Conservation (phyloP, 2,113 vertebrate genomes). For the Lanius ludovicianus region DNA sequence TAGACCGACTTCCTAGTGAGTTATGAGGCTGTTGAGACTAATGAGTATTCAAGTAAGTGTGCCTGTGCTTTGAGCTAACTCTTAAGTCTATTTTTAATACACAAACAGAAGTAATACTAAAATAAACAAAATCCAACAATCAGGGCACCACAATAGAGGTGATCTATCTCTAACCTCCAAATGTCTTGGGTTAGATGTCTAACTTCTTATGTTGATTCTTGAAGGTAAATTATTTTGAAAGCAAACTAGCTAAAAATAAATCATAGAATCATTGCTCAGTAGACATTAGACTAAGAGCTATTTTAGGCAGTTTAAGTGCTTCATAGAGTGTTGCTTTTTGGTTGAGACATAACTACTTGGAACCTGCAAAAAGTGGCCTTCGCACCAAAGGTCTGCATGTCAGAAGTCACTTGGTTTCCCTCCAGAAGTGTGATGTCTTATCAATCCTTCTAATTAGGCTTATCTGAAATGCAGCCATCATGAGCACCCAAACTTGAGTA, state of each 20-base stretch:
- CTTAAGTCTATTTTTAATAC: background rate
- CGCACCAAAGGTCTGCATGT: background rate
- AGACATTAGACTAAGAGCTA: background rate
- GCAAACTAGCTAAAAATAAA: background rate
- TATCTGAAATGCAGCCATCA: background rate
- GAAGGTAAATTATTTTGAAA: slow-evolving; percentile 7
- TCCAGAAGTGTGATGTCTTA: background rate
- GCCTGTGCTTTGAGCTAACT: slow-evolving; percentile 25
- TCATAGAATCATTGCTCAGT: background rate
- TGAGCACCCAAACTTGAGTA: background rate
- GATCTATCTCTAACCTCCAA: background rate
- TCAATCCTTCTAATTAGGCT: background rate
- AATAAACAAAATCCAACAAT: background rate
- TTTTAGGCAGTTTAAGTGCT: slow-evolving; percentile 29
- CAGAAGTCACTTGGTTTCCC: background rate
- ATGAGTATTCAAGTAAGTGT: background rate
- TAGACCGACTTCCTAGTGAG: background rate
- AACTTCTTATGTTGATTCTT: background rate
- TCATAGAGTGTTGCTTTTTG: background rate
- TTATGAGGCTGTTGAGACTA: background rate
- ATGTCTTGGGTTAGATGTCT: background rate
- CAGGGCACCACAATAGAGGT: background rate
- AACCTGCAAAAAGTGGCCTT: slow-evolving; percentile 47
- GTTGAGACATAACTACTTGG: background rate
- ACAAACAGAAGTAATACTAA: background rate